Percentiles rank a stretch among this genome's conserved stretches.
Conservation (phyloP, 2,888 invertebrate species). For the Apotomis turbidana region DNA sequence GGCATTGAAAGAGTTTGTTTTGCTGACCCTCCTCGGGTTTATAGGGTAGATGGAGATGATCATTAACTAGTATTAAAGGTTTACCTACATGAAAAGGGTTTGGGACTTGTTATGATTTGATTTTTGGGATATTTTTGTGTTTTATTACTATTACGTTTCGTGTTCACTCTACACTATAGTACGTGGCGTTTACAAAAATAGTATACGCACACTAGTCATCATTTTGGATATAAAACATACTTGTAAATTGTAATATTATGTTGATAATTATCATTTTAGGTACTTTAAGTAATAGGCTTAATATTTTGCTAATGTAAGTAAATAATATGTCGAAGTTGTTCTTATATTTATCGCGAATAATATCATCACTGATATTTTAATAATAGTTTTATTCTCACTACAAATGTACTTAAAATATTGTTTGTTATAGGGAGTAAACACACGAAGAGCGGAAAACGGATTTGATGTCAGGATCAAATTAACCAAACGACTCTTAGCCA, state of each 20-base stretch:
- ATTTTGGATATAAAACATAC: no score
- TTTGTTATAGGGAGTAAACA: conserved; percentile 3
- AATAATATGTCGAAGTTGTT: no score
- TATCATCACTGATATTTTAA: no score
- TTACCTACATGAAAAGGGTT: conserved; percentile 34
- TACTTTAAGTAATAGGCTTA: no score
- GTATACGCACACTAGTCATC: no score
- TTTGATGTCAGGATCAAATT: conserved; percentile 37
- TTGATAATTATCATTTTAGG: no score
- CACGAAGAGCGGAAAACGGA: background rate
- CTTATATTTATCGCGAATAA: no score
- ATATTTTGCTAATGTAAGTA: no score
- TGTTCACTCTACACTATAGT: background rate
- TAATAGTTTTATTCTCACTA: no score
- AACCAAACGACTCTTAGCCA: conserved; percentile 42
- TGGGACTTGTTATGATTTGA: conserved; percentile 14
- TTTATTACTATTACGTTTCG: background rate
- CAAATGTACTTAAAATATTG: background rate
- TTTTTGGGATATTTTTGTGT: conserved; percentile 1
- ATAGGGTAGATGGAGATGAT: conserved; percentile 59
- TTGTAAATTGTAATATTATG: no score
- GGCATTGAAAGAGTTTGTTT: conserved; percentile 74
- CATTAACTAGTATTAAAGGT: conserved; percentile 68
- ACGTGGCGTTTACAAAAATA: no score
- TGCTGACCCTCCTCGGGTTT: conserved; percentile 67